Evolutionary conservation across 2,797 vertebrate genomes (phyloP).

Genomic region (Meriones psammophilus): DNA sequence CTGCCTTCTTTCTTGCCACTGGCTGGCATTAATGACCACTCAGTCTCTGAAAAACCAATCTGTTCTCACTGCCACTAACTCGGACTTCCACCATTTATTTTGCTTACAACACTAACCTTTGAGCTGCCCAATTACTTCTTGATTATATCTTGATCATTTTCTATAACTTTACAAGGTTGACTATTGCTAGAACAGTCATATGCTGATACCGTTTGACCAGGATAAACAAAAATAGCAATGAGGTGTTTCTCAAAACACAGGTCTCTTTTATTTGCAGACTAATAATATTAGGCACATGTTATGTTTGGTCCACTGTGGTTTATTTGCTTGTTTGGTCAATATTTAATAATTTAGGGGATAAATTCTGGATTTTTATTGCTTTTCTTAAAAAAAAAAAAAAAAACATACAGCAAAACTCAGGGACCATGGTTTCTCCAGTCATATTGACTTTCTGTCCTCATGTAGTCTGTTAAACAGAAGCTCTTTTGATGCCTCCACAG

Average conservation of each 20-base stretch:
- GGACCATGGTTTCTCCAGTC: accelerated
- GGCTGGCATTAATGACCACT: constrained; percentile 20
- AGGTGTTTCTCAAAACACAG: background rate
- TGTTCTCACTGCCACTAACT: background rate
- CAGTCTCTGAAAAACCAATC: constrained; percentile 24
- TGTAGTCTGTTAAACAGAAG: accelerated
- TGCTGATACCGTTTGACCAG: background rate
- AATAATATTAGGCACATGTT: background rate
- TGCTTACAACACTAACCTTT: background rate
- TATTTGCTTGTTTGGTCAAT: background rate
- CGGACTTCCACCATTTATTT: background rate
- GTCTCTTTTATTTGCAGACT: background rate
- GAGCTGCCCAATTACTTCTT: background rate
- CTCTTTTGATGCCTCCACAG: accelerated
- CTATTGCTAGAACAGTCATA: background rate
- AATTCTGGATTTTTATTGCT: background rate
- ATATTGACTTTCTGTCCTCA: background rate
- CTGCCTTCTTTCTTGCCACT: constrained; percentile 3
- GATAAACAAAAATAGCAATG: background rate
- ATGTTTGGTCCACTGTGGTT: background rate
- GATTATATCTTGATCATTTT: background rate
- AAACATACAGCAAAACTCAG: background rate
- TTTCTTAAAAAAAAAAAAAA: constrained; percentile 54
- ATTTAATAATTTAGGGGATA: constrained; percentile 36
- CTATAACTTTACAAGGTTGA: background rate